Evolutionary conservation across 2,888 invertebrate genomes (phyloP).

Genomic region (Parnassius orleans): DNA sequence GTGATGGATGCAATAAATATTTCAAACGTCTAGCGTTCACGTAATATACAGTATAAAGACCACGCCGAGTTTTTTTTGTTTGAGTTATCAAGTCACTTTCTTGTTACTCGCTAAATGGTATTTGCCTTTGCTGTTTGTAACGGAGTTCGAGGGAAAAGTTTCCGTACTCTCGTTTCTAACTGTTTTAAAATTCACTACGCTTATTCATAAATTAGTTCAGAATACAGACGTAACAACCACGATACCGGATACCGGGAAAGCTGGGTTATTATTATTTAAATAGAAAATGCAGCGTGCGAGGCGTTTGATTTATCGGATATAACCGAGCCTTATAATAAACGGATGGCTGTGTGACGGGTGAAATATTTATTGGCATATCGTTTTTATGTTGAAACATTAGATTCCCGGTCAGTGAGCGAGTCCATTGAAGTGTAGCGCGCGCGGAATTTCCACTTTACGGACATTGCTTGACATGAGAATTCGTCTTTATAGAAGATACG

Average conservation of each 20-base stretch:
- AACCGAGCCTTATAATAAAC: conserved; percentile 29
- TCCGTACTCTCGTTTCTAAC: conserved; percentile 10
- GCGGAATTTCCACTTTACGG: conserved; percentile 63
- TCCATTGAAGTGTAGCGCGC: conserved; percentile 46
- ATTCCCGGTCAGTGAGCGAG: conserved; percentile 50
- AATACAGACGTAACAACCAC: conserved; percentile 31
- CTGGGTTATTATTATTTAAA: conserved; percentile 29
- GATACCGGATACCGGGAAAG: conserved; percentile 35
- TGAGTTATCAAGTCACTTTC: conserved; percentile 25
- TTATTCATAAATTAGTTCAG: conserved; percentile 36
- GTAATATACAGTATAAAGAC: conserved; percentile 30
- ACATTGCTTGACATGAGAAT: conserved; percentile 48
- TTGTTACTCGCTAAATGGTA: conserved; percentile 25
- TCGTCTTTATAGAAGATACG: conserved; percentile 36
- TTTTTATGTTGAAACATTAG: conserved; percentile 51
- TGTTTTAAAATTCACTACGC: conserved; percentile 13
- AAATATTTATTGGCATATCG: conserved; percentile 53
- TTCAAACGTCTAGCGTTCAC: conserved; percentile 37
- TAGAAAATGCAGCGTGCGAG: conserved; percentile 33
- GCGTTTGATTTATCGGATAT: conserved; percentile 36
- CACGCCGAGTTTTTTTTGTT: conserved; percentile 18
- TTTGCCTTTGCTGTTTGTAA: conserved; percentile 26
- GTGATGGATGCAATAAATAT: conserved; percentile 39
- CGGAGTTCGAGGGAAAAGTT: conserved; percentile 25
- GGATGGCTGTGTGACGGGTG: conserved; percentile 33